phyloP scores from a whole-genome alignment of 2,888 invertebrate species.

The Blastobasis adustella region DNA sequence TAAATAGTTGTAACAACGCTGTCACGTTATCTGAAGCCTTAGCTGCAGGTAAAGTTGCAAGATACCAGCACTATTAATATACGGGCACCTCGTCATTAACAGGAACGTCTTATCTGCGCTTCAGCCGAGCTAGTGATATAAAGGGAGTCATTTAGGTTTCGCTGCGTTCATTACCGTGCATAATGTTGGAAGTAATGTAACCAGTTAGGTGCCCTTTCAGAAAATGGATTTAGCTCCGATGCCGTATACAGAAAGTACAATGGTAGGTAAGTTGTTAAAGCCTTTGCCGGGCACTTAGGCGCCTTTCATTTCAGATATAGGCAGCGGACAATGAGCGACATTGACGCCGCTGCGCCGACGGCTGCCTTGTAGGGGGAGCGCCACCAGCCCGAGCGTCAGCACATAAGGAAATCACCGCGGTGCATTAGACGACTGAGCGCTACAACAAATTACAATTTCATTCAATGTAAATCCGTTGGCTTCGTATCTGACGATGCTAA shows the following conservation, averaged over 20 bases:
- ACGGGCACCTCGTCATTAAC: conserved; percentile 15
- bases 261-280: conserved; percentile 6
- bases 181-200: conserved; percentile 4
- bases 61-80: conserved; percentile 10
- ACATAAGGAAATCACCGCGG: conserved; percentile 44
- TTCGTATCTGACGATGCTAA: conserved; percentile 41
- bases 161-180: conserved; percentile 5
- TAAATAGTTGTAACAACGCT: background rate
- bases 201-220: conserved; percentile 8
- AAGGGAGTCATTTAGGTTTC: conserved; percentile 8
- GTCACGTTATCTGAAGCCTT: background rate
- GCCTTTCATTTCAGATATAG: conserved; percentile 34
- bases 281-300: conserved; percentile 7
- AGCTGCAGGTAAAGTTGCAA: background rate
- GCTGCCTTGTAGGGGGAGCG: conserved; percentile 40
- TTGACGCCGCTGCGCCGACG: conserved; percentile 38
- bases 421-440: conserved; percentile 36
- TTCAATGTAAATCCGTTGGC: conserved; percentile 62
- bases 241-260: conserved; percentile 5
- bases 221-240: conserved; percentile 4
- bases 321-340: conserved; percentile 47
- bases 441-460: conserved; percentile 66
- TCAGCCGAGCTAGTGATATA: conserved; percentile 4
- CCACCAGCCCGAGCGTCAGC: conserved; percentile 34
- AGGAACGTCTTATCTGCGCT: conserved; percentile 8